Percentiles rank a stretch among this genome's conserved stretches.
phyloP scores from a whole-genome alignment of 2,888 invertebrate genomes.

The Eupeodes latifasciatus region DNA sequence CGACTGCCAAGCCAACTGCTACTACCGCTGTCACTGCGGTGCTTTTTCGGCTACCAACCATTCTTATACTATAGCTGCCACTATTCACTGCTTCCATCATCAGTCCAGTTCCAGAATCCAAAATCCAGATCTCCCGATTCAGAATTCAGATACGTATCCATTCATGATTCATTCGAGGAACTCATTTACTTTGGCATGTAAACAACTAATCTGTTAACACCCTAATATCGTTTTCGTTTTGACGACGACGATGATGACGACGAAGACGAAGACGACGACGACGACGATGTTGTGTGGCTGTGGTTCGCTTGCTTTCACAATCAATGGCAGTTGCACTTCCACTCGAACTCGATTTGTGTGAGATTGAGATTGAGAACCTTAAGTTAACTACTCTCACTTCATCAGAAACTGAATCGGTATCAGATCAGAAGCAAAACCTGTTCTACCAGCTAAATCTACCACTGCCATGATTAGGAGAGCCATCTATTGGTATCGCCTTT shows the following conservation, averaged over 20 bases:
- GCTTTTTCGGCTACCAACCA: slow-evolving; percentile 32
- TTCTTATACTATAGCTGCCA: slow-evolving; percentile 18
- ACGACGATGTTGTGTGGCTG: background rate
- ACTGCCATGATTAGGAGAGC: slow-evolving; percentile 23
- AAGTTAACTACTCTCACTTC: slow-evolving; percentile 30
- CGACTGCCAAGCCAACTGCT: too few relatives aligned
- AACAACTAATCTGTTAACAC: slow-evolving; percentile 84
- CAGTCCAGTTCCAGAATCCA: slow-evolving; percentile 15
- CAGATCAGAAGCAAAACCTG: slow-evolving; percentile 36
- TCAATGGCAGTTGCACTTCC: slow-evolving; percentile 54
- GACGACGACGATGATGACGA: slow-evolving; percentile 10
- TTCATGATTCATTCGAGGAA: slow-evolving; percentile 77
- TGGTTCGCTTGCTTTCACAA: slow-evolving; percentile 57
- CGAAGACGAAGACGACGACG: too few relatives aligned
- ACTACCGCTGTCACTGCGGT: background rate
- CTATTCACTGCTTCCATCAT: slow-evolving; percentile 14
- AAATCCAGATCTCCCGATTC: slow-evolving; percentile 28
- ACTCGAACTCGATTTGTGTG: slow-evolving; percentile 25
- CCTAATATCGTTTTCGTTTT: slow-evolving; percentile 77
- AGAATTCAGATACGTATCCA: slow-evolving; percentile 55
- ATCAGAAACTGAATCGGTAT: slow-evolving; percentile 4
- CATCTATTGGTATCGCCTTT: slow-evolving; percentile 13
- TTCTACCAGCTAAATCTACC: background rate
- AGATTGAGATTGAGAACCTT: slow-evolving; percentile 20
- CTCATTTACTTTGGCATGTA: slow-evolving; percentile 84